These are phyloP conservation scores for Scaptomyza polygonia DNA, from an alignment of 2,888 invertebrate genomes.

Conservation along the genomic window DNA sequence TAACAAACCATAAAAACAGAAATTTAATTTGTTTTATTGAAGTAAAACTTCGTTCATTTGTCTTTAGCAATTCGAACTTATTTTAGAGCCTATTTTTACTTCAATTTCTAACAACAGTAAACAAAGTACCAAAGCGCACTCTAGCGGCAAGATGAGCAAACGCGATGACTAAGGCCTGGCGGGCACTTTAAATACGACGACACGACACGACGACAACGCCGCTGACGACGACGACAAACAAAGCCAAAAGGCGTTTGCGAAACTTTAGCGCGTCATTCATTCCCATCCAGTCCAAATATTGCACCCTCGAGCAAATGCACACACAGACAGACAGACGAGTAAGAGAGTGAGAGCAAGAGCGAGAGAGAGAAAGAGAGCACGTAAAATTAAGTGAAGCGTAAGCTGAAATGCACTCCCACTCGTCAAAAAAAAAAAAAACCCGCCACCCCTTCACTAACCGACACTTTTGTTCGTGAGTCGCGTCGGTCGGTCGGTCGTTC, in stretches of 20 bases:
- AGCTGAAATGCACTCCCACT: conserved; percentile 81
- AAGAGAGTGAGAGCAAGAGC: conserved; percentile 7
- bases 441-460: not conserved
- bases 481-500: conserved; percentile 8
- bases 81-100: conserved; percentile 38
- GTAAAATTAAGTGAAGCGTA: conserved; percentile 78
- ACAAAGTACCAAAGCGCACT: conserved; percentile 46
- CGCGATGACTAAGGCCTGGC: conserved; percentile 40
- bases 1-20: not conserved
- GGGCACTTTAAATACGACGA: conserved; percentile 56
- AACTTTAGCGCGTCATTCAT: conserved; percentile 77
- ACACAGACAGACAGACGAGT: conserved; percentile 22
- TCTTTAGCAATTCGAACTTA: conserved; percentile 4
- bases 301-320: conserved; percentile 75
- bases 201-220: conserved; percentile 16
- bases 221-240: conserved; percentile 61
- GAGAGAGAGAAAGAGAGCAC: conserved; percentile 50
- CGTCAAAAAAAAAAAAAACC: conserved; percentile 27
- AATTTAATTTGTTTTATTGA: not conserved
- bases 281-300: conserved; percentile 76
- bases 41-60: not conserved
- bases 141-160: conserved; percentile 58
- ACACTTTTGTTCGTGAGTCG: conserved; percentile 12
- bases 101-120: conserved; percentile 27
- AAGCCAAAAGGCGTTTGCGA: conserved; percentile 76